Percentiles rank a stretch among this genome's conserved stretches.
Evolutionary conservation across 2,888 invertebrate genomes (phyloP).

Genomic region (Zaprionus lineosus): DNA sequence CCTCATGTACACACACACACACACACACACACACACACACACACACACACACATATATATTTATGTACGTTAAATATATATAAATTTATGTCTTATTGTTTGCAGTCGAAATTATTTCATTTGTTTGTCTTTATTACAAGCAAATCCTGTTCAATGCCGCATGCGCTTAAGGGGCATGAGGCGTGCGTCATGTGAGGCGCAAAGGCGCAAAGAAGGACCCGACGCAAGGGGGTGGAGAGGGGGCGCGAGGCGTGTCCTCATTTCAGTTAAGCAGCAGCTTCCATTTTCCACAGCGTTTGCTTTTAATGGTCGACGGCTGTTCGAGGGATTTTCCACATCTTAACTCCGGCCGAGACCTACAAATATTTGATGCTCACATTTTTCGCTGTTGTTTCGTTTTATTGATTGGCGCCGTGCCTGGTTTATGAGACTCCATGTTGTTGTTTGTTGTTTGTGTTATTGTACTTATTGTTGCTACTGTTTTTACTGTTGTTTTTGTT

Average conservation of each 20-base stretch:
- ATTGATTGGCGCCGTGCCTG: slow-evolving; percentile 73
- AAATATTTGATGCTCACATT: slow-evolving; percentile 74
- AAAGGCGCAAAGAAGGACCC: no score
- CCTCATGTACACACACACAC: slow-evolving; percentile 26
- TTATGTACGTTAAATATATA: slow-evolving; percentile 41
- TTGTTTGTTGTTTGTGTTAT: slow-evolving; percentile 6
- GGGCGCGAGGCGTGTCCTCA: slow-evolving; percentile 12
- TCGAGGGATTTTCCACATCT: slow-evolving; percentile 75
- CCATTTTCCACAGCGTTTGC: slow-evolving; percentile 74
- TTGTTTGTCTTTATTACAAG: slow-evolving; percentile 77
- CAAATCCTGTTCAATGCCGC: slow-evolving; percentile 69
- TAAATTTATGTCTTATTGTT: slow-evolving; percentile 80
- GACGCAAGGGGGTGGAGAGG: no score
- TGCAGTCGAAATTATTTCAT: slow-evolving; percentile 78
- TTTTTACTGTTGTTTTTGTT: slow-evolving; percentile 6
- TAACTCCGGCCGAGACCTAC: slow-evolving; percentile 73
- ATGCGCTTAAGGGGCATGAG: slow-evolving; percentile 9
- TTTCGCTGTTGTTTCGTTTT: slow-evolving; percentile 61
- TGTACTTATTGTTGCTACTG: slow-evolving; percentile 6
- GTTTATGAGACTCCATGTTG: slow-evolving; percentile 55
- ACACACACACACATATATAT: slow-evolving; percentile 18
- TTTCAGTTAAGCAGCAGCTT: slow-evolving; percentile 41
- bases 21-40: slow-evolving; percentile 21
- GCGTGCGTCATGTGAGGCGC: not conserved
- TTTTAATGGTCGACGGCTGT: slow-evolving; percentile 68